These are phyloP conservation scores for Pachyrhynchus sulphureomaculatus DNA, from an alignment of 1,140 invertebrate species.

Conservation along the genomic window DNA sequence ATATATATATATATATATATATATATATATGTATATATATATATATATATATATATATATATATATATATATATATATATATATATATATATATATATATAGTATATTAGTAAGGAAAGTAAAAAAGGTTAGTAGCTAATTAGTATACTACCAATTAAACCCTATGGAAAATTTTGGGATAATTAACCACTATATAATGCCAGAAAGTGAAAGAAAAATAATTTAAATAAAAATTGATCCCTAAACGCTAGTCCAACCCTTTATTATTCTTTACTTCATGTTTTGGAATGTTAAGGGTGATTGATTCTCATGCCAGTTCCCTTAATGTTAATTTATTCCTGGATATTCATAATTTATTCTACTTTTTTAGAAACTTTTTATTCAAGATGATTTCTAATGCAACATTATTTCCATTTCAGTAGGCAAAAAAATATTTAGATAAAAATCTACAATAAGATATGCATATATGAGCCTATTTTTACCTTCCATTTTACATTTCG, in stretches of 20 bases:
- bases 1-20: too few relatives aligned
- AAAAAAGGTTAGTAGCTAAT: too few relatives aligned
- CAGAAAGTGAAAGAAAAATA: too few relatives aligned
- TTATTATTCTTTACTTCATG: conserved; percentile 22
- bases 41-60: too few relatives aligned
- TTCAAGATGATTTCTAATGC: conserved; percentile 7
- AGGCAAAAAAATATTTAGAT: not conserved
- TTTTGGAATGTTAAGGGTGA: conserved; percentile 15
- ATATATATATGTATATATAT: too few relatives aligned
- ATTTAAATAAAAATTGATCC: not conserved
- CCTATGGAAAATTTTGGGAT: not conserved
- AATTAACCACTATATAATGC: too few relatives aligned
- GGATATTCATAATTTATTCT: conserved; percentile 17
- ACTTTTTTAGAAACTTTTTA: conserved; percentile 17
- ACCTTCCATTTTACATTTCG: too few relatives aligned
- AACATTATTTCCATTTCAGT: conserved; percentile 8
- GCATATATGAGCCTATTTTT: too few relatives aligned
- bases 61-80: too few relatives aligned
- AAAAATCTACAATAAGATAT: not conserved
- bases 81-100: too few relatives aligned
- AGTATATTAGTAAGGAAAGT: too few relatives aligned
- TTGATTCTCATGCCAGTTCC: conserved; percentile 20
- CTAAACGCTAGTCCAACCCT: conserved; percentile 15
- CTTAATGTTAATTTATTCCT: conserved; percentile 16
- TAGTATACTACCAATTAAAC: not conserved